Percentiles rank a stretch among this genome's conserved stretches.
Evolutionary conservation across 2,797 vertebrate genomes (phyloP).

Genomic region (Nyctibius grandis): DNA sequence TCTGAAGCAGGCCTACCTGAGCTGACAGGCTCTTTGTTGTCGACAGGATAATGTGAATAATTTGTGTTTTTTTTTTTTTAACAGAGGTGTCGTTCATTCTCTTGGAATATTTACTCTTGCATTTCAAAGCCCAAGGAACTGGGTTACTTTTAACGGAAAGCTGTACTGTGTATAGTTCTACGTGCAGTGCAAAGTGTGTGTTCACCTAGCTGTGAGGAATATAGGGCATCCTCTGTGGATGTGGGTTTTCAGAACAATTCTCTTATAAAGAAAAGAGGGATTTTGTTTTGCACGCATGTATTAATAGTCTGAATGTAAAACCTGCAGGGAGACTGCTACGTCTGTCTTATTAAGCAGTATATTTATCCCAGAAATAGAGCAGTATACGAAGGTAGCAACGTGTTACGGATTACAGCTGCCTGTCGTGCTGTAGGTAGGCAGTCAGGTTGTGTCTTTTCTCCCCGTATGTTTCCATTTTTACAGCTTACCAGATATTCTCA

Average conservation of each 20-base stretch:
- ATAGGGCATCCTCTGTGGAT: not conserved
- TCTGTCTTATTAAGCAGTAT: not conserved
- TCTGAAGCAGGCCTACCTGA: constrained; percentile 16
- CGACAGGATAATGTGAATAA: not conserved
- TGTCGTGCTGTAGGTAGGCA: not conserved
- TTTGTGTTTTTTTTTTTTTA: not conserved
- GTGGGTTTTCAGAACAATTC: not conserved
- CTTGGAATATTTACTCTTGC: not conserved
- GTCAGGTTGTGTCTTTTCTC: not conserved
- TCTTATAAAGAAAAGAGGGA: not conserved
- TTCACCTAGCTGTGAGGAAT: not conserved
- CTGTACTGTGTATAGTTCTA: not conserved
- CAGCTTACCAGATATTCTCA: not conserved
- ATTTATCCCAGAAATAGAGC: not conserved
- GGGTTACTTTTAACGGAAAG: not conserved
- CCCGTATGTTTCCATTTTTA: not conserved
- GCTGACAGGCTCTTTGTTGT: not conserved
- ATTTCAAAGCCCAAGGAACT: not conserved
- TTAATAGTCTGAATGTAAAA: not conserved
- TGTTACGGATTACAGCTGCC: not conserved
- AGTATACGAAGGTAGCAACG: not conserved
- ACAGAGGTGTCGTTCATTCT: not conserved
- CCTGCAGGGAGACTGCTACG: accelerated
- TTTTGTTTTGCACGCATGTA: accelerated
- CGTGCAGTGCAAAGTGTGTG: not conserved